Evolutionary conservation across 2,797 vertebrate species (phyloP).

Genomic region (Corythornis leucogaster): DNA sequence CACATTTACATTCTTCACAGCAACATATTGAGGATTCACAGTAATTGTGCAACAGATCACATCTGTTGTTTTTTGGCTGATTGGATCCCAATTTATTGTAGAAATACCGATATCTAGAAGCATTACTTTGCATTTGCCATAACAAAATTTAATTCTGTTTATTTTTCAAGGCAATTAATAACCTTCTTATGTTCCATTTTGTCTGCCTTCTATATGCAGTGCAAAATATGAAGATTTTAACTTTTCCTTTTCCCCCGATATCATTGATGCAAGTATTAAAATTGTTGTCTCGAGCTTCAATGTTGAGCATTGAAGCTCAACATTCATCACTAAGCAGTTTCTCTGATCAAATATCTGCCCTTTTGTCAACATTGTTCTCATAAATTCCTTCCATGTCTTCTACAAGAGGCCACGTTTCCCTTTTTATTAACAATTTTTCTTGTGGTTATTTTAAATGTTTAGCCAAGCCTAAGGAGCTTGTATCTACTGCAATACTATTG

Average conservation of each 20-base stretch:
- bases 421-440: background rate
- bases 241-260: rapidly evolving
- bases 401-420: background rate
- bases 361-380: background rate
- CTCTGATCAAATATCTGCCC: background rate
- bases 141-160: background rate
- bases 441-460: background rate
- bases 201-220: background rate
- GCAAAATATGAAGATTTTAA: background rate
- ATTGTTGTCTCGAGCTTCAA: background rate
- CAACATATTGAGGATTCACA: background rate
- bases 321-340: background rate
- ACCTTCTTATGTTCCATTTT: background rate
- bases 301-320: background rate
- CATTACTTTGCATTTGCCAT: background rate
- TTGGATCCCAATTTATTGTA: background rate
- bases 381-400: background rate
- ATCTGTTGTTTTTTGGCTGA: rapidly evolving
- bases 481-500: background rate
- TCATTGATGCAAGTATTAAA: background rate
- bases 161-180: background rate
- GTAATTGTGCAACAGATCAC: background rate
- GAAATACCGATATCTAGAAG: background rate
- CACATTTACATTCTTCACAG: background rate
- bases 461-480: background rate